Base-by-base conservation (phyloP, 2,113 vertebrate species). In the Apistogramma diplotaenia region DNA sequence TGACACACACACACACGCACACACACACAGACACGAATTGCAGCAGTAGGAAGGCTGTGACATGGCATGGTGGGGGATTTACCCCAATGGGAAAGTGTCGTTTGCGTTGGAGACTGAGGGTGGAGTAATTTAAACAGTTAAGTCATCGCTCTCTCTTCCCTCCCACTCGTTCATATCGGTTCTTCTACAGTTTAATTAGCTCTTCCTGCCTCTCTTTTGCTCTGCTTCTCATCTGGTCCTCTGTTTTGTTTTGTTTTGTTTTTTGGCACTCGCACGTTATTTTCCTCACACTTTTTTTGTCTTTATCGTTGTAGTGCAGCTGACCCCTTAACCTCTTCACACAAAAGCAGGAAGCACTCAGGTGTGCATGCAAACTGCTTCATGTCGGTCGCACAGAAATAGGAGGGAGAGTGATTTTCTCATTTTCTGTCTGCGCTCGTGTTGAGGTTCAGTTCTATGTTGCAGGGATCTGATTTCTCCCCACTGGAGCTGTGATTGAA, bases 381-480 rank as follows among this genome's bases (percentile, higher is more conserved):
- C 43, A 18, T 49, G 18, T 49, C 6, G 6, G 16, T 2, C 43
- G 12, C 1, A 70, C 43, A 51, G 25, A 51, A 51, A 51, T 0
- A 1, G 10, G 9, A 10, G 27, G 23, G 23, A 19, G 1, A 15
- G n/a, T n/a, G 33, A 65, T 55, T 3, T 54, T 73, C 29, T 31
- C 15, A 3, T 40, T 55, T 33, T 27, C 10, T 79, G 76, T 85
- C 53, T 31, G 2, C 74, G 71, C 77, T 5, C 60, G 75, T 73
- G 37, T 84, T 61, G 77, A 79, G 67, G 53, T 79, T 79, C 21
- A 78, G 60, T n/a, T 76, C 10, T 51, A 37, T 43, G 16, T 79
- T 78, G 77, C 78, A 35, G 86, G 89, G 90, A 88, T 92, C 92
- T 85, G 76, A 93, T 92, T 93, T 91, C 93, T 78, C 72, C 85